Evolutionary conservation across 2,888 invertebrate genomes (phyloP).

Genomic region (Mythimna vitellina): DNA sequence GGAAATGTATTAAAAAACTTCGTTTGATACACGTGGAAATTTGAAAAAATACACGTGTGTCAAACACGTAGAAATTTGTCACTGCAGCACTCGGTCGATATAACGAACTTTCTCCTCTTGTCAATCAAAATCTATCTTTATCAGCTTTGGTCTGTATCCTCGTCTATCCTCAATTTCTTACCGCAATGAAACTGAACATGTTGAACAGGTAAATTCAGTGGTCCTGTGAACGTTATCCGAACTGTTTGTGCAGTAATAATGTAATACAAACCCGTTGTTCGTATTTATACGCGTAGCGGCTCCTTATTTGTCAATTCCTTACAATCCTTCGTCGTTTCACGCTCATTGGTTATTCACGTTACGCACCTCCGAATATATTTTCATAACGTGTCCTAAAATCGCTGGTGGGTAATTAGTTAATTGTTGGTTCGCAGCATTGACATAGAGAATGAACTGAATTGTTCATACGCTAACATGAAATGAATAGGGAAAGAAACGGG

Average conservation of each 20-base stretch:
- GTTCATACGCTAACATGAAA: neutral
- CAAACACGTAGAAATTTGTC: too few species aligned
- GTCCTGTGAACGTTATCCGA: constrained; percentile 63
- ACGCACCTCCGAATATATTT: constrained; percentile 72
- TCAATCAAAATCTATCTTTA: too few species aligned
- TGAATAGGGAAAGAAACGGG: neutral
- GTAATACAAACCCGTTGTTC: constrained; percentile 52
- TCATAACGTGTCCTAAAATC: constrained; percentile 80
- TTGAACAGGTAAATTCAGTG: constrained; percentile 59
- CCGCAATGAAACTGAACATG: constrained; percentile 83
- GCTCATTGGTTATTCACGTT: constrained; percentile 84
- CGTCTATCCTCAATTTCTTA: constrained; percentile 67
- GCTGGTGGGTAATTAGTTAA: constrained; percentile 70
- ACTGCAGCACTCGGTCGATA: too few species aligned
- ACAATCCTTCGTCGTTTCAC: constrained; percentile 82
- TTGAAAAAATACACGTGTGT: too few species aligned
- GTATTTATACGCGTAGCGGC: constrained; percentile 78
- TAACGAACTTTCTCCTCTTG: too few species aligned
- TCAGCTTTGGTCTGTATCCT: neutral
- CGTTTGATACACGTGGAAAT: too few species aligned
- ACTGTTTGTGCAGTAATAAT: constrained; percentile 66
- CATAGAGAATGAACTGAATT: neutral
- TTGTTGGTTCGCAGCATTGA: constrained; percentile 52
- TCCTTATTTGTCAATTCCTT: constrained; percentile 77
- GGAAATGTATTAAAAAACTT: too few species aligned